A percentile compares a stretch with the other conserved stretches of the same genome.
Evolutionary conservation across 2,797 vertebrate species (phyloP).

Genomic region (Bradypodion ventrale): DNA sequence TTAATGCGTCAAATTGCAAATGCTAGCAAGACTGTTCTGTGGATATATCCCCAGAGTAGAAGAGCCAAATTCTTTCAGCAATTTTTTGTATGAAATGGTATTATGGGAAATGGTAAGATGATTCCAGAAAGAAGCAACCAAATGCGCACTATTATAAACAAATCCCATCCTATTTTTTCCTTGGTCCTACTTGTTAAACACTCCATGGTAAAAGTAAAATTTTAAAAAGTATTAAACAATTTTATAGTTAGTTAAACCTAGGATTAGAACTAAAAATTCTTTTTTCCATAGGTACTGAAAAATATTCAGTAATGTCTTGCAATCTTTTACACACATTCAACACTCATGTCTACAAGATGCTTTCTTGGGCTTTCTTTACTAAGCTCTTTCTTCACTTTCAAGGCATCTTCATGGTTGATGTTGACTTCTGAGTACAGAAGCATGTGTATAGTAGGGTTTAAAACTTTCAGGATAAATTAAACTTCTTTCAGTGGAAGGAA

Average conservation of each 20-base stretch:
- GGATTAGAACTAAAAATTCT: not conserved
- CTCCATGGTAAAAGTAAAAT: slow-evolving; percentile 9
- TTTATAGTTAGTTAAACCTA: not conserved
- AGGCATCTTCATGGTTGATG: not conserved
- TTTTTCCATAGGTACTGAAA: not conserved
- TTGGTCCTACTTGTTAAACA: not conserved
- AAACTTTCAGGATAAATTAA: slow-evolving; percentile 20
- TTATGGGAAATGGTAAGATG: not conserved
- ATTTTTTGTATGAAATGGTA: not conserved
- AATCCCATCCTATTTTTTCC: not conserved
- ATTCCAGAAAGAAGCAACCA: not conserved
- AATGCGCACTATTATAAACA: not conserved
- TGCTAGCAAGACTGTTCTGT: not conserved
- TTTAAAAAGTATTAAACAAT: slow-evolving; percentile 16
- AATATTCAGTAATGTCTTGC: slow-evolving; percentile 15
- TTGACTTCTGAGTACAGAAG: slow-evolving; percentile 22
- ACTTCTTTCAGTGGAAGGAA: slow-evolving; percentile 34
- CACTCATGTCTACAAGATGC: slow-evolving; percentile 9
- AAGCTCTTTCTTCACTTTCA: slow-evolving; percentile 15
- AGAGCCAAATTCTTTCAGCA: not conserved
- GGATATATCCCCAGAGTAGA: not conserved
- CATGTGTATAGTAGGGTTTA: slow-evolving; percentile 26
- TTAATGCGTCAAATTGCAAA: not conserved
- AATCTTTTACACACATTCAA: slow-evolving; percentile 19
- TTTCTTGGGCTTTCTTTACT: slow-evolving; percentile 2